Evolutionary conservation across 2,113 vertebrate genomes (phyloP).

Genomic region (Solea senegalensis): DNA sequence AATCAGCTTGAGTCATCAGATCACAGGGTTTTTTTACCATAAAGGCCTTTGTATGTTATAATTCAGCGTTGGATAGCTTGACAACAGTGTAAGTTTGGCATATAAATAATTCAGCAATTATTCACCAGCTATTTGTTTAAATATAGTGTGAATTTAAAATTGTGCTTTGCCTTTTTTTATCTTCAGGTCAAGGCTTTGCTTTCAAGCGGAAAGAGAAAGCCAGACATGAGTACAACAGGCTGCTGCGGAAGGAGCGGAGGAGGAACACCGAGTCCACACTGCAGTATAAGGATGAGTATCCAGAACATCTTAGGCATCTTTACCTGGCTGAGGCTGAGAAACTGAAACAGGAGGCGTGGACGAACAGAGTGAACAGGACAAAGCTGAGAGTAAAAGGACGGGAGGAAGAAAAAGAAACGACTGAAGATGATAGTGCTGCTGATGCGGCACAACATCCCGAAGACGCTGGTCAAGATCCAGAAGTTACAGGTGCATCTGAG

Average conservation of each 20-base stretch:
- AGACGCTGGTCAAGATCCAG: constrained; percentile 10
- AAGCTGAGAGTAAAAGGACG: constrained; percentile 44
- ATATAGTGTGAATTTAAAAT: neutral
- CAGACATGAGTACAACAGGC: constrained; percentile 87
- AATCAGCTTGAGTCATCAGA: no score
- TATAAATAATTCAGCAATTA: neutral
- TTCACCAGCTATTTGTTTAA: neutral
- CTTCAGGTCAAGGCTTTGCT: constrained; percentile 91
- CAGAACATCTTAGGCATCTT: constrained; percentile 94
- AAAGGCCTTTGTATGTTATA: no score
- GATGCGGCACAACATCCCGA: neutral
- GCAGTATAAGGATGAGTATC: constrained; percentile 85
- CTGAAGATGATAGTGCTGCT: neutral
- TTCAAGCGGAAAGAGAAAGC: constrained; percentile 88
- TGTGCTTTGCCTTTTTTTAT: neutral
- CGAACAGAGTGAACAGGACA: constrained; percentile 63
- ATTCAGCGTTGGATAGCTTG: no score
- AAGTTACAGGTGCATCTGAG: constrained; percentile 28
- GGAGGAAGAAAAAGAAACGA: constrained; percentile 4
- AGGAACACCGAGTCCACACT: constrained; percentile 33
- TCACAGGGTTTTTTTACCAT: no score
- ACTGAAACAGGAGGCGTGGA: constrained; percentile 80
- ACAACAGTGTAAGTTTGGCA: neutral
- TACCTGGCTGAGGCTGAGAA: constrained; percentile 90
- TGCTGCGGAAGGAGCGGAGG: constrained; percentile 81